Evolutionary conservation across 1,140 invertebrate genomes (phyloP).

Genomic region (Solenopsis fugax): DNA sequence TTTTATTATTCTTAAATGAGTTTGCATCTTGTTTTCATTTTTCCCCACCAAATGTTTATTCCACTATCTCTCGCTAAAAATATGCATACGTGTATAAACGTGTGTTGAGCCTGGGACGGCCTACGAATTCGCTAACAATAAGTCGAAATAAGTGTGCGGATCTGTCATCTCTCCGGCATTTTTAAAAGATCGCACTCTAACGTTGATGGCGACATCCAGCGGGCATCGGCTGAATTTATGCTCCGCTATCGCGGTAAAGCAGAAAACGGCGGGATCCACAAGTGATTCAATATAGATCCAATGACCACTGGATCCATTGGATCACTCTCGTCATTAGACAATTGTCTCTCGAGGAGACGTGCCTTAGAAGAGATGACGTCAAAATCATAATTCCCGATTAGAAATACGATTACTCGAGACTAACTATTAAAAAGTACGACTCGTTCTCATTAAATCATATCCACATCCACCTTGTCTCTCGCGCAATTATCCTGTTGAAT

Average conservation of each 20-base stretch:
- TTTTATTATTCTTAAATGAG: background rate
- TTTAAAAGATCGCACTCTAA: slow-evolving; percentile 1
- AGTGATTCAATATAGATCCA: background rate
- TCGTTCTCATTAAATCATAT: background rate
- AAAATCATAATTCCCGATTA: background rate
- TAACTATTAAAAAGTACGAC: background rate
- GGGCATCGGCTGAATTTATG: slow-evolving; percentile 42
- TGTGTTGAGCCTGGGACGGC: background rate
- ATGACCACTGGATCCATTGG: background rate
- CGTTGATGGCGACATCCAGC: slow-evolving; percentile 70
- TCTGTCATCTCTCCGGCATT: background rate
- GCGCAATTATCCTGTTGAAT: background rate
- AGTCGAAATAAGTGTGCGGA: background rate
- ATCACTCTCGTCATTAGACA: background rate
- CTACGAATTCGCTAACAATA: background rate
- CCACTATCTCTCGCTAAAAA: background rate
- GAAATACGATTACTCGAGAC: background rate
- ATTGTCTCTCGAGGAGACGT: background rate
- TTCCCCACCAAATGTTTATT: slow-evolving; percentile 2
- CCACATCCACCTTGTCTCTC: background rate
- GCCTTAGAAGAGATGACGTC: background rate
- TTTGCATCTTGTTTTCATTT: background rate
- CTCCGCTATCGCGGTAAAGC: slow-evolving; percentile 17
- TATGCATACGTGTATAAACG: background rate
- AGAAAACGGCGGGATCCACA: background rate